Evolutionary conservation across 2,888 invertebrate species (phyloP).

Genomic region (Neoascia interrupta): DNA sequence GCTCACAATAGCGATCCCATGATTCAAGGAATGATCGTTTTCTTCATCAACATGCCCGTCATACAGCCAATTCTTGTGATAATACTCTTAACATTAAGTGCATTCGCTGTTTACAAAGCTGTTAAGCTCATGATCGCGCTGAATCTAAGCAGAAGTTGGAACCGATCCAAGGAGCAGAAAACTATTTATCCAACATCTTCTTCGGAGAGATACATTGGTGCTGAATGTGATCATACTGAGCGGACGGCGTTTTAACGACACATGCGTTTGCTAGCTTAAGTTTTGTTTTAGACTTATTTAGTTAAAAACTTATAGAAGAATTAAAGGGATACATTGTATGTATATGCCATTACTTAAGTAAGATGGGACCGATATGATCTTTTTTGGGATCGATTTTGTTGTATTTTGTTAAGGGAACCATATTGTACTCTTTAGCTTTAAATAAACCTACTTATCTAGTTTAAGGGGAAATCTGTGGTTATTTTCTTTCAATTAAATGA

Average conservation of each 20-base stretch:
- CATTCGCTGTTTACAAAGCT: constrained; percentile 34
- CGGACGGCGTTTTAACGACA: constrained; percentile 20
- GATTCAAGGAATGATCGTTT: constrained; percentile 24
- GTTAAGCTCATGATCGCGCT: constrained; percentile 9
- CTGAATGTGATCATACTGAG: constrained; percentile 16
- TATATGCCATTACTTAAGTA: too few species aligned
- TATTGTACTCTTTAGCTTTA: not conserved
- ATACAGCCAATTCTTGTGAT: constrained; percentile 48
- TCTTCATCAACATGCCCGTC: constrained; percentile 44
- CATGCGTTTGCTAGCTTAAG: too few species aligned
- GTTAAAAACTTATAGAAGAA: too few species aligned
- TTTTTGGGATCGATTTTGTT: constrained; percentile 31
- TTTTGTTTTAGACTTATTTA: too few species aligned
- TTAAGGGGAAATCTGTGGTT: too few species aligned
- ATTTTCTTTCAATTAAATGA: too few species aligned
- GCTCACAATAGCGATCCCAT: constrained; percentile 30
- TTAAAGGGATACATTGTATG: too few species aligned
- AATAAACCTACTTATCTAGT: too few species aligned
- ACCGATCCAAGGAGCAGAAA: constrained; percentile 5
- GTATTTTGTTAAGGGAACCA: not conserved
- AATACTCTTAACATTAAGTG: constrained; percentile 32
- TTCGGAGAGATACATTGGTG: constrained; percentile 28
- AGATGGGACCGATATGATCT: too few species aligned
- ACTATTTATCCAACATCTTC: constrained; percentile 6
- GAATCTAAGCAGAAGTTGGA: constrained; percentile 11